Evolutionary conservation across 2,113 vertebrate genomes (phyloP), one percentile per base, ranked within the genome.

Genomic region (Galeopterus variegatus): DNA sequence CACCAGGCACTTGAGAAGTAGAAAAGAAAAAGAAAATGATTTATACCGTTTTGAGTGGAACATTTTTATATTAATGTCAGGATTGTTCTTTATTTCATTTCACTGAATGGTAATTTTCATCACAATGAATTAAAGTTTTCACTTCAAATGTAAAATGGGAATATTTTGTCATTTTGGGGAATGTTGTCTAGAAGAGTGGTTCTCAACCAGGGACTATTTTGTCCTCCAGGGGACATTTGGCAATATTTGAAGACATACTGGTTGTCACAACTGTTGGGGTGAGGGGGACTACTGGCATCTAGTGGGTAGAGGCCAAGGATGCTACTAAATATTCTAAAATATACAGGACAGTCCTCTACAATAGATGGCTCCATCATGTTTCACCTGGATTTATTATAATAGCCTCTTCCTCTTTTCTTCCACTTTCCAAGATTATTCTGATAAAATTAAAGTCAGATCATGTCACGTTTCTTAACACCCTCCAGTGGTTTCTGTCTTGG

Each of bases 41-140:
- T 88, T 87, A 26, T 90, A 8, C 41, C 52, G 62, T 73, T 85
- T 88, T 85, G 64, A 80, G 58, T 93, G 33, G 36, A 85, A 72
- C 62, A n/a, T 62, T 94, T 85, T 89, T 67, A 69, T 80, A 89
- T 80, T 28, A 75, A 52, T 69, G 33, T 18, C 21, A 77, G 52
- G 12, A 31, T 48, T 94, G 73, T 36, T 52, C 11, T 90, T 91
- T 90, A 70, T 96, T 93, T 84, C 31, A 21, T 96, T 84, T 90
- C 15, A 52, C 33, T 56, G 28, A 90, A 93, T 93, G 48, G 28
- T 76, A 58, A 36, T 90, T 70, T 87, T 95, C 15, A 41, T 82
- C 67, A 87, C 67, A 75, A 7, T 82, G 73, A 84, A 52, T 80
- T 93, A 58, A 69, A 70, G 3, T 65, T 64, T 95, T 69, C 6